Evolutionary conservation across 1,140 invertebrate genomes (phyloP), one percentile per base, ranked within the genome.

Genomic region (Penaeus vannamei): DNA sequence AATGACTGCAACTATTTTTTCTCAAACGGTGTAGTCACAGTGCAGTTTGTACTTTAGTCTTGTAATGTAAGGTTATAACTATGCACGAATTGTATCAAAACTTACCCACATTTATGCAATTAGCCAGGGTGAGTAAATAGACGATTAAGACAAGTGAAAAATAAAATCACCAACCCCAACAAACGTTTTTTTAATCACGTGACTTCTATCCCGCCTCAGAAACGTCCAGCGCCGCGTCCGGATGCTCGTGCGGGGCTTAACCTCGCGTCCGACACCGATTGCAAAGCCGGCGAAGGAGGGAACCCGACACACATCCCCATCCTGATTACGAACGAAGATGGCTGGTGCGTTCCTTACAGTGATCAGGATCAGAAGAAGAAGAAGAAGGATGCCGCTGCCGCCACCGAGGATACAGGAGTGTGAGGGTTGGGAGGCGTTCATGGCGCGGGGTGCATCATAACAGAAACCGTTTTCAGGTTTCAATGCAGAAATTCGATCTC

Each of bases 321-420:
- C 59, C 59, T 89, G 10, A 89, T 89, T 53, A 89, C 87, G 10
- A 88, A 88, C 64, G 86, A 88, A 32, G 86, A 88, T 36, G 86
- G 86, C 64, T 88, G 86, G 86, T 88, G 86, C 81, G 86, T 88
- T 23, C 86, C 86, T 64, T 88, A 88, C 81, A 83, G 36, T 72
- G 83, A 89, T 23, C 59, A 77, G 36, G 82, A 76, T 22, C 32
- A 84, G 64, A 84, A 85, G 29, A 79, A 79, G 64, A 86, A 86
- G 66, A 86, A 86, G 72, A 17, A 29, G 14, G 53, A 84, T 22
- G 79, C 84, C n/a, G 32, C 23, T 12, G 32, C 77, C 22, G 22
- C 80, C 36, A 84, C 87, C 23, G 72, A 79, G 22, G 87, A 89
- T 80, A 89, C 87, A 20, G 87, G 87, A 19, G 87, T 89, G 53